Evolutionary conservation across 2,113 vertebrate species (phyloP).

Genomic region (Pao palembangensis): DNA sequence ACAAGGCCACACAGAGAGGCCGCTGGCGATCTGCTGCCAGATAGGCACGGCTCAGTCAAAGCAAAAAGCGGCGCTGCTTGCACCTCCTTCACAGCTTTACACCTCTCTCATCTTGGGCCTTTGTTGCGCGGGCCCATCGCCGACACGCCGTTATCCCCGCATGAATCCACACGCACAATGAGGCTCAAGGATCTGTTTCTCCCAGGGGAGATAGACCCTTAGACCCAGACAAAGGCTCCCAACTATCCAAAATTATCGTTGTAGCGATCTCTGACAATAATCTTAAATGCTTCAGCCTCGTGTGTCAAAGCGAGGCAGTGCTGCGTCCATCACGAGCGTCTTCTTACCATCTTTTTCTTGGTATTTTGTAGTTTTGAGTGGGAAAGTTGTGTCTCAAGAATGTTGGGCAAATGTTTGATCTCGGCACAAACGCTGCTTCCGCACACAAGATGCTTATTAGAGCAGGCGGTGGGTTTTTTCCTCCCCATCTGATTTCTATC

Average conservation of each 20-base stretch:
- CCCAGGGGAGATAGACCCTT: constrained; percentile 33
- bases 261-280: constrained; percentile 42
- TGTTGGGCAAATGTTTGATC: constrained; percentile 70
- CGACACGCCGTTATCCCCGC: constrained; percentile 44
- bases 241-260: constrained; percentile 50
- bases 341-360: constrained; percentile 8
- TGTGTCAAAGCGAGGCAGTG: constrained; percentile 33
- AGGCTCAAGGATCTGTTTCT: constrained; percentile 37
- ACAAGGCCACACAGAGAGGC: constrained; percentile 55
- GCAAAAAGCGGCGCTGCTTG: constrained; percentile 48
- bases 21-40: constrained; percentile 37
- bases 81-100: constrained; percentile 49
- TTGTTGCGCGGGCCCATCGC: constrained; percentile 51
- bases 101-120: constrained; percentile 69
- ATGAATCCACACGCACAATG: constrained; percentile 52
- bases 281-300: constrained; percentile 46
- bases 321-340: constrained; percentile 15
- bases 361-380: constrained; percentile 65
- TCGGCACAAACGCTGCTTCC: constrained; percentile 34
- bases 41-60: constrained; percentile 65
- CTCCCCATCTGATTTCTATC: constrained; percentile 71
- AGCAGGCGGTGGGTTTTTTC: constrained; percentile 63
- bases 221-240: constrained; percentile 53
- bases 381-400: constrained; percentile 54
- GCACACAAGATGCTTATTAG: constrained; percentile 70